Percentiles rank a stretch among this genome's conserved stretches.
These are phyloP conservation scores for Diplodus sargus DNA, from an alignment of 2,797 vertebrate genomes.

Conservation along the genomic window DNA sequence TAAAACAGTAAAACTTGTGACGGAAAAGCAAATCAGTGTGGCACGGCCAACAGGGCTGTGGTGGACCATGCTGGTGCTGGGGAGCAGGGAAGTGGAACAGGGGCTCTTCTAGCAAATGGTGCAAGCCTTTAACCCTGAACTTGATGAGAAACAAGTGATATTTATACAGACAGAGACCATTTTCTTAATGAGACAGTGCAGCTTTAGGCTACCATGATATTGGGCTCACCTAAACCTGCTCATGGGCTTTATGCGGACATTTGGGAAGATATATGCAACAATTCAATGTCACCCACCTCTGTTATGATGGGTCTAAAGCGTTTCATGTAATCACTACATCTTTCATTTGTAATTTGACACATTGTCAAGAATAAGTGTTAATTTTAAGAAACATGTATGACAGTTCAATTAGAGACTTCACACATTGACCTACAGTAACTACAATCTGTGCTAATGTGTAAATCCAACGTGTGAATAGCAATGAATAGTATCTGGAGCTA, in stretches of 20 bases:
- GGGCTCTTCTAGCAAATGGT: background rate
- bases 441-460: too few relatives aligned
- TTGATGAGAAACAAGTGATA: background rate
- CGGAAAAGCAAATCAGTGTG: too few relatives aligned
- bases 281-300: background rate
- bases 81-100: background rate
- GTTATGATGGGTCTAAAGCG: background rate
- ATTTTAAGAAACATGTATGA: too few relatives aligned
- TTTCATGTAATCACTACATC: too few relatives aligned
- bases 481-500: background rate
- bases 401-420: too few relatives aligned
- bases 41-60: background rate
- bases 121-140: background rate
- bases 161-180: background rate
- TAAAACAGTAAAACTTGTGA: background rate
- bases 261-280: conserved; percentile 3
- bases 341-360: too few relatives aligned
- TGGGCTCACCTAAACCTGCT: background rate
- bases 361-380: too few relatives aligned
- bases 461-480: background rate
- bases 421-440: too few relatives aligned
- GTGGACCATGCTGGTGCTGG: background rate
- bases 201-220: background rate
- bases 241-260: background rate
- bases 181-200: background rate